Evolutionary conservation across 2,888 invertebrate genomes (phyloP).

Genomic region (Ptilodon capucinus): DNA sequence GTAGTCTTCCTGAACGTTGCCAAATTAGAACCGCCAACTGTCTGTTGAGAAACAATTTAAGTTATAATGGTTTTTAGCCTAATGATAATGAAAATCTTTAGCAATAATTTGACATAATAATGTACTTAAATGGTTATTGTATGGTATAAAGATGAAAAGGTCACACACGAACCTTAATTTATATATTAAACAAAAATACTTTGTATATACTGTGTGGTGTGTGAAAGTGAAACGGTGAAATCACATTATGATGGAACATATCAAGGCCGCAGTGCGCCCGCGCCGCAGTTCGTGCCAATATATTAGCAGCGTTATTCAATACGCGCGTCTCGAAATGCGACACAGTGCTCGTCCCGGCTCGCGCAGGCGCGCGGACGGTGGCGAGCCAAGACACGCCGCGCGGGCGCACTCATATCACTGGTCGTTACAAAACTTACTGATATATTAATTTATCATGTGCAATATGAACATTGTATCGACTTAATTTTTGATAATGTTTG

Average conservation of each 20-base stretch:
- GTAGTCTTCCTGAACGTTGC: conserved; percentile 82
- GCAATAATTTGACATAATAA: conserved; percentile 77
- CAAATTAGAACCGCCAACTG: conserved; percentile 79
- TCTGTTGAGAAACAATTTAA: conserved; percentile 76
- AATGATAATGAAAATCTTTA: conserved; percentile 79
- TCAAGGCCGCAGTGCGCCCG: conserved; percentile 48
- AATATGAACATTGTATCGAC: conserved; percentile 71
- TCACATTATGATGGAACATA: conserved; percentile 55
- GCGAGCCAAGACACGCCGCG: conserved; percentile 23
- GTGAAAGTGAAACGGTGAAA: conserved; percentile 42
- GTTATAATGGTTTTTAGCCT: conserved; percentile 68
- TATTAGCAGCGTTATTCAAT: conserved; percentile 10
- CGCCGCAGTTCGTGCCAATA: conserved; percentile 46
- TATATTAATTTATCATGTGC: conserved; percentile 53
- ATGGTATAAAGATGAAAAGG: conserved; percentile 68
- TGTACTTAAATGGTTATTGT: conserved; percentile 82
- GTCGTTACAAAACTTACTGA: conserved; percentile 42
- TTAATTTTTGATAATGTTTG: conserved; percentile 79
- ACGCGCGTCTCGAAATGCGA: not conserved
- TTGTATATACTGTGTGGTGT: conserved; percentile 63
- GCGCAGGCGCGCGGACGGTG: not conserved
- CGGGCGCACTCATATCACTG: conserved; percentile 47
- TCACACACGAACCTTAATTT: conserved; percentile 63
- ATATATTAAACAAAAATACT: conserved; percentile 52
- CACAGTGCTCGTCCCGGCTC: not conserved